phyloP scores from a whole-genome alignment of 1,140 invertebrate genomes.

The Drosophila nannoptera region DNA sequence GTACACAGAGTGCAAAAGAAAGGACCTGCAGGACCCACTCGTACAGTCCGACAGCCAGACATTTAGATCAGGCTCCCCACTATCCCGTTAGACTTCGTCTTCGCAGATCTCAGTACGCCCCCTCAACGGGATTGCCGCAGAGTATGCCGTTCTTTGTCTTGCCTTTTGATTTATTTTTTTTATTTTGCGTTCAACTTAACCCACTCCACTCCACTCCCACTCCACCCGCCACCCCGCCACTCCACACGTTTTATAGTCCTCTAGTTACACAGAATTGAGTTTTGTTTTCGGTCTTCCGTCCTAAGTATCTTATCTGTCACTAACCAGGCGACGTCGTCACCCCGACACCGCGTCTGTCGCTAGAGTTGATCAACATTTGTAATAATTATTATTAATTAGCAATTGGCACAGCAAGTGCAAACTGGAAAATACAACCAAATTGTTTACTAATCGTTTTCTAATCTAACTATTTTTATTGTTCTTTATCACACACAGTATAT shows the following conservation, averaged over 20 bases:
- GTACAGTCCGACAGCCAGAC: conserved; percentile 17
- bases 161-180: conserved; percentile 4
- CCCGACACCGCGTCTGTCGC: conserved; percentile 25
- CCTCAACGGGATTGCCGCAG: background rate
- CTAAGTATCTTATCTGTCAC: conserved; percentile 39
- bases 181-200: conserved; percentile 26
- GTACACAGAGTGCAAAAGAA: conserved; percentile 5
- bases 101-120: background rate
- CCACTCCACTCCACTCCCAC: too few relatives aligned
- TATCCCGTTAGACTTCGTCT: background rate
- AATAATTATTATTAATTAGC: conserved; percentile 25
- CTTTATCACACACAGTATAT: conserved; percentile 75
- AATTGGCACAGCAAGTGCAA: conserved; percentile 39
- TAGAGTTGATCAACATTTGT: conserved; percentile 17
- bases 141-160: conserved; percentile 27
- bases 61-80: conserved; percentile 6
- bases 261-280: conserved; percentile 16
- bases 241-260: conserved; percentile 9
- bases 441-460: conserved; percentile 76
- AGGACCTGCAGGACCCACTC: conserved; percentile 19
- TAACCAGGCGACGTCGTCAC: conserved; percentile 41
- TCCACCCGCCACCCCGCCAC: too few relatives aligned
- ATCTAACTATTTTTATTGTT: conserved; percentile 59
- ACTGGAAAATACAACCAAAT: conserved; percentile 47
- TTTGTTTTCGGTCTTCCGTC: conserved; percentile 15